phyloP scores from a whole-genome alignment of 1,140 invertebrate genomes.

The Notospermus geniculatus region DNA sequence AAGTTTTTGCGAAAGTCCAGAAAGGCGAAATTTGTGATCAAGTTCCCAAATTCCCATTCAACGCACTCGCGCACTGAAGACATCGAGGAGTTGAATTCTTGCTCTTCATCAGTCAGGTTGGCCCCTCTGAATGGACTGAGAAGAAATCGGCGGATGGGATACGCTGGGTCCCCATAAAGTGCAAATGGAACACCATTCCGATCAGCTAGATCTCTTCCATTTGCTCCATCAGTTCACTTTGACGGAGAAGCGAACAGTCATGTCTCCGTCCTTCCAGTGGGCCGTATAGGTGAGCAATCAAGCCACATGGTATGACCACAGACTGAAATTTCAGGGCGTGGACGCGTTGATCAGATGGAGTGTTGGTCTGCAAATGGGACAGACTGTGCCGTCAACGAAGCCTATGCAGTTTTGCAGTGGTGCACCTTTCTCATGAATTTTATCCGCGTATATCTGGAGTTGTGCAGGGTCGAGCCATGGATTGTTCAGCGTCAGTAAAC shows the following conservation, averaged over 20 bases:
- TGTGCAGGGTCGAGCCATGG: too few relatives aligned
- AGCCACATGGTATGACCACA: constrained; percentile 9
- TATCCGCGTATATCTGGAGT: too few relatives aligned
- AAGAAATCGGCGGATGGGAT: constrained; percentile 11
- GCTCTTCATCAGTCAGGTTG: constrained; percentile 9
- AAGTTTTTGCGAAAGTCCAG: too few relatives aligned
- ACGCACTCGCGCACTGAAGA: constrained; percentile 2
- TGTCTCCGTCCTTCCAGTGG: constrained; percentile 14
- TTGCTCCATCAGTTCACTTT: constrained; percentile 14
- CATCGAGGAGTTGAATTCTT: constrained; percentile 13
- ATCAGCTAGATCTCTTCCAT: constrained; percentile 6
- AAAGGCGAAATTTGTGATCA: too few relatives aligned
- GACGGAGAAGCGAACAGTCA: constrained; percentile 9
- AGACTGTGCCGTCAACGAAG: constrained; percentile 12
- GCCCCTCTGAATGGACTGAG: constrained; percentile 10
- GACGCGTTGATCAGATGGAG: constrained; percentile 5
- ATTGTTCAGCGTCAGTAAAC: too few relatives aligned
- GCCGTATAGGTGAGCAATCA: constrained; percentile 17
- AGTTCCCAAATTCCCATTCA: constrained; percentile 6
- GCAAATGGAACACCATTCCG: constrained; percentile 3
- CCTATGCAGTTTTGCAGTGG: too few relatives aligned
- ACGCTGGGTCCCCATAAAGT: constrained; percentile 21
- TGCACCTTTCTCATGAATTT: too few relatives aligned
- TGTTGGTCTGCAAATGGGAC: constrained; percentile 9
- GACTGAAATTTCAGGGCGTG: constrained; percentile 13